Evolutionary conservation across 2,888 invertebrate species (phyloP), one percentile per base, ranked within the genome.

Genomic region (Ophion ventricosus): DNA sequence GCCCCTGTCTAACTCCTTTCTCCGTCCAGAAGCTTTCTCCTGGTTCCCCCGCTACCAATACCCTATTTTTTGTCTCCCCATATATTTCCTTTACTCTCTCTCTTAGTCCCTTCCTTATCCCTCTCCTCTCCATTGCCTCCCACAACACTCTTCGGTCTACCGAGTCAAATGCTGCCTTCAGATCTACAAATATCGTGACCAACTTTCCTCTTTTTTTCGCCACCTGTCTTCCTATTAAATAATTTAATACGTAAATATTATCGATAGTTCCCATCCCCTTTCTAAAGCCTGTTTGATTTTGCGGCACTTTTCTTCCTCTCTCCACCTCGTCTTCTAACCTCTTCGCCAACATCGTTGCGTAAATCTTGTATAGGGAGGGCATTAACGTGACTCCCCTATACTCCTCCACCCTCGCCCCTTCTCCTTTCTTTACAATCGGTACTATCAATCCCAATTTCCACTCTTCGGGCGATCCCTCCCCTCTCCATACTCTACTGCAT

Each of bases 1-100:
- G 87, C 11, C 87, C 87, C 20, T 87, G 86, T 23, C 84, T 85
- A 0, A 88, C 74, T 11, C 85, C 85, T 14, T 61, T 66, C 14
- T 10, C 40, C 11, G 72, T 86, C 67, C 57, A 43, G 26, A 87
- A 83, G 17, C 54, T 61, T 29, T 85, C 56, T 10, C 85, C 57
- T 17, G 69, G 29, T n/a, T 66, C 14, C 4, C n/a, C 61, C 11
- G 43, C 54, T 7, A 43, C n/a, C 40, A 23, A 54, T n/a, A 75
- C 78, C 23, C 25, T 43, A 0, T 72, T 70, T 25, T 11, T 29
- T 14, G 64, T 81, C 14, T 76, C 70, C 11, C 20, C 23, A 20
- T 56, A 72, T 17, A 59, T 25, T 14, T 69, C 25, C 8, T 73
- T 35, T 7, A 69, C 3, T 29, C 70, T 69, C n/a, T 49, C 49